Evolutionary conservation across 1,140 invertebrate species (phyloP).

Genomic region (Ips typographus): DNA sequence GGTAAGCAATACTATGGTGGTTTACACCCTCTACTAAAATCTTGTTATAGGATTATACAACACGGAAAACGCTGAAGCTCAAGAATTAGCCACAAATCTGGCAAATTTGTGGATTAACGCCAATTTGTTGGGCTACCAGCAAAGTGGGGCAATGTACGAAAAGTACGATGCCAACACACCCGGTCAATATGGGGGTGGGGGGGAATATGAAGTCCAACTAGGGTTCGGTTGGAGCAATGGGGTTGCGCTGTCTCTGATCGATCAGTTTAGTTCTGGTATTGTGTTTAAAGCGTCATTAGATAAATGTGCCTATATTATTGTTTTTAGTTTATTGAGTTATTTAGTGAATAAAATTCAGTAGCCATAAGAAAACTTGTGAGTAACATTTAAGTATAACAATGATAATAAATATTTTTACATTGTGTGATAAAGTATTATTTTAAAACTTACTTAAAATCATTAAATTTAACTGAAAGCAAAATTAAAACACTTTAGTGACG

Average conservation of each 20-base stretch:
- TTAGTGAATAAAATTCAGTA: no score
- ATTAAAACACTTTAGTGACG: no score
- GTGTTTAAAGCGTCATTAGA: slow-evolving; percentile 11
- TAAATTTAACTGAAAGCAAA: no score
- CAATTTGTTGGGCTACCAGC: slow-evolving; percentile 64
- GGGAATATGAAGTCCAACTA: slow-evolving; percentile 84
- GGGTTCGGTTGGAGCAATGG: slow-evolving; percentile 97
- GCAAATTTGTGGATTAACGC: slow-evolving; percentile 72
- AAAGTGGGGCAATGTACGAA: slow-evolving; percentile 73
- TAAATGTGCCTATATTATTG: neutral
- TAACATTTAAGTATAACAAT: no score
- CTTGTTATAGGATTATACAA: slow-evolving; percentile 60
- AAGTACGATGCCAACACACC: slow-evolving; percentile 78
- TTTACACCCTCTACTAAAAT: neutral
- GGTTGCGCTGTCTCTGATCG: slow-evolving; percentile 53
- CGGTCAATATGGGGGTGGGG: slow-evolving; percentile 78
- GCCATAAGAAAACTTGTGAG: no score
- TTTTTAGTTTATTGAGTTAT: slow-evolving; percentile 9
- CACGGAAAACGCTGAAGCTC: slow-evolving; percentile 60
- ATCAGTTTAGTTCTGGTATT: slow-evolving; percentile 24
- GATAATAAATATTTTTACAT: no score
- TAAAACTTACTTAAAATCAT: no score
- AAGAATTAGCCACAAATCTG: slow-evolving; percentile 66
- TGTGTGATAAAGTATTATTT: no score
- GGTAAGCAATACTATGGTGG: slow-evolving; percentile 2